A percentile compares a stretch with the other conserved stretches of the same genome.
Evolutionary conservation across 2,888 invertebrate species (phyloP).

Genomic region (Euphydryas editha): DNA sequence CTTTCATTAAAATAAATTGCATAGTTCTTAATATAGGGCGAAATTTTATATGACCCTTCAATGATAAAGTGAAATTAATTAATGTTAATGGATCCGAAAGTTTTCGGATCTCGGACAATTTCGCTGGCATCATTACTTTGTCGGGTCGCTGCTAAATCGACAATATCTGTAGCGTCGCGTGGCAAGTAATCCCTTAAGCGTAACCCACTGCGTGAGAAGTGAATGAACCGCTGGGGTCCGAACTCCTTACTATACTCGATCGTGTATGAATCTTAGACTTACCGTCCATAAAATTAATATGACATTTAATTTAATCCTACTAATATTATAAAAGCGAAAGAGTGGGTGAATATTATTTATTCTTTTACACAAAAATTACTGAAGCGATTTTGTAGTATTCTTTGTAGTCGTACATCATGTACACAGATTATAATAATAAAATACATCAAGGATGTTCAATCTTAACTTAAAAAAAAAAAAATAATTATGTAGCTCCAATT

Average conservation of each 20-base stretch:
- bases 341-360: no score
- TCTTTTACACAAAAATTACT: no score
- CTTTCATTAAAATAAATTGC: neutral
- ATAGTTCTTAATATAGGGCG: neutral
- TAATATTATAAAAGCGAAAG: no score
- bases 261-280: constrained; percentile 68
- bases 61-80: constrained; percentile 45
- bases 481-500: no score
- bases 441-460: no score
- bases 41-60: neutral
- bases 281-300: constrained; percentile 1
- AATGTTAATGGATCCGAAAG: constrained; percentile 52
- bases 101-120: constrained; percentile 56
- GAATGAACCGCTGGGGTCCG: constrained; percentile 75
- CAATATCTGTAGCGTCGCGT: constrained; percentile 80
- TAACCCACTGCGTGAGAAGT: constrained; percentile 76
- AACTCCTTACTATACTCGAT: constrained; percentile 63
- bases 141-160: constrained; percentile 70
- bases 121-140: constrained; percentile 67
- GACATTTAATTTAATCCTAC: neutral
- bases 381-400: no score
- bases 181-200: constrained; percentile 76
- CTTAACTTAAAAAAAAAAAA: no score
- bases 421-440: no score
- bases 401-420: no score